phyloP scores from a whole-genome alignment of 2,797 vertebrate species.

The Perdix hodgsoniae region DNA sequence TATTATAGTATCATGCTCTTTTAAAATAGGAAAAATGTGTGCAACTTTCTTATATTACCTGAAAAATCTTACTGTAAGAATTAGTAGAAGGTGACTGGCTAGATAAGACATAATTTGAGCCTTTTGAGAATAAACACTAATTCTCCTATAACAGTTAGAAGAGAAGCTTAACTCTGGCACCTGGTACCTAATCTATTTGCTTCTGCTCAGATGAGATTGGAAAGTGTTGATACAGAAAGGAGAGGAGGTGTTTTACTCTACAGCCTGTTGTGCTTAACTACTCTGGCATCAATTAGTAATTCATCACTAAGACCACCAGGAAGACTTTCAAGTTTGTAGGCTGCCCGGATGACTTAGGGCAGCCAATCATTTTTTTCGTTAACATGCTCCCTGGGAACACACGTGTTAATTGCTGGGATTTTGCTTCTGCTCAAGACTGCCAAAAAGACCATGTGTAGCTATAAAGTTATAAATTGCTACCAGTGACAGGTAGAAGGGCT shows the following conservation, averaged over 20 bases:
- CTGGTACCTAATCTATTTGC: background rate
- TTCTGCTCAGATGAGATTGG: background rate
- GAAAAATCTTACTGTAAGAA: background rate
- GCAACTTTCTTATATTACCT: background rate
- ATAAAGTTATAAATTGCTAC: slow-evolving; percentile 37
- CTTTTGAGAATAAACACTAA: background rate
- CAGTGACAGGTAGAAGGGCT: slow-evolving; percentile 27
- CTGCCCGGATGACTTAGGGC: background rate
- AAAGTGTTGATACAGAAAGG: background rate
- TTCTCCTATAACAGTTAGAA: background rate
- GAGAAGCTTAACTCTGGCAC: background rate
- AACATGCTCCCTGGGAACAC: slow-evolving; percentile 37
- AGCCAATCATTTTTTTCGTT: slow-evolving; percentile 26
- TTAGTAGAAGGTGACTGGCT: background rate
- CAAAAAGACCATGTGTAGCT: slow-evolving; percentile 13
- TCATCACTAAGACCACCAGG: background rate
- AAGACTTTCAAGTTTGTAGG: background rate
- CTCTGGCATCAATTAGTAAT: slow-evolving; percentile 23
- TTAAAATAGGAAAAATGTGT: background rate
- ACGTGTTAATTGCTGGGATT: slow-evolving; percentile 15
- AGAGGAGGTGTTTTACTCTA: background rate
- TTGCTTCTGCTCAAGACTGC: slow-evolving; percentile 44
- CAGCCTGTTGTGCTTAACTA: background rate
- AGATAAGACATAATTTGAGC: background rate
- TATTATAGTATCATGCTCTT: background rate